These are phyloP conservation scores for Lateolabrax maculatus DNA, from an alignment of 2,797 vertebrate species.

Conservation along the genomic window DNA sequence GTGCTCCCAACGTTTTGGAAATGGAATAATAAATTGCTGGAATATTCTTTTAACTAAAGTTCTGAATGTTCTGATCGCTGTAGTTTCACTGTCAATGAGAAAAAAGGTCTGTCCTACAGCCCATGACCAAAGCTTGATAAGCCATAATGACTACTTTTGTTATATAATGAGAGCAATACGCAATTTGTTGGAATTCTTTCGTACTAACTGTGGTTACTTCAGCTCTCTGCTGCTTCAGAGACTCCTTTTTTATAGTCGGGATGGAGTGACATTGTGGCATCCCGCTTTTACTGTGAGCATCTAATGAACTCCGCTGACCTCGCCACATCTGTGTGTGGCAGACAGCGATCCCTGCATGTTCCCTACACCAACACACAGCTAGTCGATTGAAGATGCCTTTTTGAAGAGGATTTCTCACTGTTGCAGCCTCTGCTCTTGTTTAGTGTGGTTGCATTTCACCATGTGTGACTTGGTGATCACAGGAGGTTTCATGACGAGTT, in stretches of 20 bases:
- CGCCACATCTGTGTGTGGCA: conserved; percentile 29
- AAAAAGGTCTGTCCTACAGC: neutral
- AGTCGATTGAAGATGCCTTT: conserved; percentile 31
- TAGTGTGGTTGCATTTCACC: conserved; percentile 19
- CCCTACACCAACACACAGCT: conserved; percentile 1
- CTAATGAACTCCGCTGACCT: conserved; percentile 15
- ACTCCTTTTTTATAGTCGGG: neutral
- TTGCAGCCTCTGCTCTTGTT: conserved; percentile 42
- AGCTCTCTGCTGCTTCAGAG: neutral
- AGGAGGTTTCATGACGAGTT: conserved; percentile 40
- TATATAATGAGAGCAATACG: neutral
- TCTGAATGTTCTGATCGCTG: neutral
- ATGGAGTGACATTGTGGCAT: neutral
- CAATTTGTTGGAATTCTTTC: neutral
- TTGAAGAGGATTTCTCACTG: conserved; percentile 60
- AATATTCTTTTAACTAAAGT: neutral
- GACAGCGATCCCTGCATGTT: conserved; percentile 26
- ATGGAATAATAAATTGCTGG: conserved; percentile 1
- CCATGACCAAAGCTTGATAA: neutral
- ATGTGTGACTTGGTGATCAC: conserved; percentile 49
- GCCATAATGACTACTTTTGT: neutral
- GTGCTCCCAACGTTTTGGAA: neutral
- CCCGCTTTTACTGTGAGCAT: neutral
- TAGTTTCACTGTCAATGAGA: neutral
- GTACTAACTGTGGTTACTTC: neutral